A percentile compares a stretch with the other conserved stretches of the same genome.
These are phyloP conservation scores for Mylabris phalerata DNA, from an alignment of 1,140 invertebrate species.

Conservation along the genomic window DNA sequence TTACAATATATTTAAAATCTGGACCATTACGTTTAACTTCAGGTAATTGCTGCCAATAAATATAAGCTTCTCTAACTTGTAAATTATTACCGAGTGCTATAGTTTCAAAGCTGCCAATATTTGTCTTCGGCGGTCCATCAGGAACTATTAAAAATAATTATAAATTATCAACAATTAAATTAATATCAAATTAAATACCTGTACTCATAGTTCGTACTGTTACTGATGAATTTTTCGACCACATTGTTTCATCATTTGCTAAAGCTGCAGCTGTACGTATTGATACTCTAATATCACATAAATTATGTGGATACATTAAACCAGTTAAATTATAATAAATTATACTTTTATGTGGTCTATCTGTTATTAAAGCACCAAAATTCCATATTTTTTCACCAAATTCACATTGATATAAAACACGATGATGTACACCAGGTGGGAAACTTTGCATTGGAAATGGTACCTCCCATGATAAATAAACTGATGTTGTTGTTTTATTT, in stretches of 20 bases:
- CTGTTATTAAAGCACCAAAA: constrained; percentile 3
- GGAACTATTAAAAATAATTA: constrained; percentile 43
- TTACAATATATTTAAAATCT: constrained; percentile 45
- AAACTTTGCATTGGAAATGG: constrained; percentile 52
- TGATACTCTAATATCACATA: constrained; percentile 61
- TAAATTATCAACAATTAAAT: neutral
- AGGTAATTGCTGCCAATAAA: constrained; percentile 65
- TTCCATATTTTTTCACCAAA: constrained; percentile 50
- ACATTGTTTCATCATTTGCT: constrained; percentile 48
- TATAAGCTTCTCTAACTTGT: constrained; percentile 47
- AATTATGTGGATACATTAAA: constrained; percentile 56
- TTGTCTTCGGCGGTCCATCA: constrained; percentile 52
- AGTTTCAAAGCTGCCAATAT: constrained; percentile 58
- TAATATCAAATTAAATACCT: constrained; percentile 30
- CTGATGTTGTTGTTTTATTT: constrained; percentile 51
- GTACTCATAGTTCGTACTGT: constrained; percentile 53
- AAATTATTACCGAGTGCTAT: constrained; percentile 43
- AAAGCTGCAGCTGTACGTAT: constrained; percentile 50
- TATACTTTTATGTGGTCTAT: constrained; percentile 23
- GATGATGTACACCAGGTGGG: constrained; percentile 51
- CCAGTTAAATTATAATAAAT: constrained; percentile 50
- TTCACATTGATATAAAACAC: constrained; percentile 56
- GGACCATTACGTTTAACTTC: constrained; percentile 53
- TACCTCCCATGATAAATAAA: constrained; percentile 52
- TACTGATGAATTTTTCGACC: constrained; percentile 54